Evolutionary conservation across 2,113 vertebrate genomes (phyloP).

Genomic region (Onychostoma macrolepis): DNA sequence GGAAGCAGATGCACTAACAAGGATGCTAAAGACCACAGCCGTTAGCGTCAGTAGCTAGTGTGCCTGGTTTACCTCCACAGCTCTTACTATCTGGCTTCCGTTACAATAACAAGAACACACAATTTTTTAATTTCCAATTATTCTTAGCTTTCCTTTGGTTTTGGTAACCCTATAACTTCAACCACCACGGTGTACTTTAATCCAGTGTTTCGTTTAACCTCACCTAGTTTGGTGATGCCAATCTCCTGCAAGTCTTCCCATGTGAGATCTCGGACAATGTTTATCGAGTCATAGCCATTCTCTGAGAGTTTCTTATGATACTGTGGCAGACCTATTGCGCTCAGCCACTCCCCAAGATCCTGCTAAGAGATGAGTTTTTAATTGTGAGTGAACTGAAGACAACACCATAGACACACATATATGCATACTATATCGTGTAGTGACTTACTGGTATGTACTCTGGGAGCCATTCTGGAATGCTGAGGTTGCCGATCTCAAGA

Average conservation of each 20-base stretch:
- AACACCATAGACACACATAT: background rate
- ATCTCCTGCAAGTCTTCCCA: constrained; percentile 98
- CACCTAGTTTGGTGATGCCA: constrained; percentile 94
- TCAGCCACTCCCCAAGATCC: constrained; percentile 92
- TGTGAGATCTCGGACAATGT: constrained; percentile 88
- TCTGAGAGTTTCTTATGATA: constrained; percentile 92
- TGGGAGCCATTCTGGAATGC: constrained; percentile 92
- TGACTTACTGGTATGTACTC: constrained; percentile 88
- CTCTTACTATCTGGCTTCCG: background rate
- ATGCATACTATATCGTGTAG: background rate
- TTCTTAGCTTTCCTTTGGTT: background rate
- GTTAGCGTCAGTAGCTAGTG: background rate
- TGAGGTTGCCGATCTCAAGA: constrained; percentile 89
- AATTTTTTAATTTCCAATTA: background rate
- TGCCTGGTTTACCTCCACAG: background rate
- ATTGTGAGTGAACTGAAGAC: background rate
- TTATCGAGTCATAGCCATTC: constrained; percentile 94
- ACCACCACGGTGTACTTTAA: background rate
- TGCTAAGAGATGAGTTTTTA: constrained; percentile 68
- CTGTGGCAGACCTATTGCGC: constrained; percentile 88
- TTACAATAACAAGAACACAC: background rate
- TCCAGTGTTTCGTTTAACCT: constrained; percentile 49
- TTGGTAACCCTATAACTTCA: background rate
- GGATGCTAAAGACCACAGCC: background rate
- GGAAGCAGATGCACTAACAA: background rate